Percentiles rank a stretch among this genome's conserved stretches.
These are phyloP conservation scores for Cecropterus lyciades DNA, from an alignment of 1,140 invertebrate species.

Conservation along the genomic window DNA sequence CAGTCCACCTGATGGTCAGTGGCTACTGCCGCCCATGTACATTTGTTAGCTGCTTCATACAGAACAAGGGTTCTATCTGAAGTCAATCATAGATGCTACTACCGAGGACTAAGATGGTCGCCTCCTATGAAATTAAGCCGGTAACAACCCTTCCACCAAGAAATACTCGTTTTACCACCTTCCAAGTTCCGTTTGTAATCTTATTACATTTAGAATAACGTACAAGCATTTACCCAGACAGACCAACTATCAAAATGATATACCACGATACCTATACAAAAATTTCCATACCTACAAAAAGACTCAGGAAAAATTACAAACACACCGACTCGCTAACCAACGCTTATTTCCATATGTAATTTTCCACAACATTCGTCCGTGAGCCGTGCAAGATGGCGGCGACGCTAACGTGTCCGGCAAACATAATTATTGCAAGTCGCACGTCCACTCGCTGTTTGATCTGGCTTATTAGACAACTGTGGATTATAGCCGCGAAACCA, in stretches of 20 bases:
- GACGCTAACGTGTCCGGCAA: slow-evolving; percentile 70
- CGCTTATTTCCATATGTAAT: slow-evolving; percentile 59
- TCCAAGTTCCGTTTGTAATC: too few relatives aligned
- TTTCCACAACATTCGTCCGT: slow-evolving; percentile 57
- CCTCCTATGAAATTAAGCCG: too few relatives aligned
- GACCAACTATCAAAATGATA: neutral
- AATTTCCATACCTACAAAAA: neutral
- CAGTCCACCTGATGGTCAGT: too few relatives aligned
- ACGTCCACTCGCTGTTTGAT: slow-evolving; percentile 68
- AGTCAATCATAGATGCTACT: too few relatives aligned
- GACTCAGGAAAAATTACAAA: slow-evolving; percentile 16
- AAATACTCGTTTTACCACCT: too few relatives aligned
- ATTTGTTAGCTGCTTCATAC: too few relatives aligned
- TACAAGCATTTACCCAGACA: too few relatives aligned
- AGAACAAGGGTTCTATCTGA: too few relatives aligned
- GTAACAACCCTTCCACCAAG: too few relatives aligned
- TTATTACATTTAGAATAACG: too few relatives aligned
- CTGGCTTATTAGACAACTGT: slow-evolving; percentile 70
- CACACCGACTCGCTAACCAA: slow-evolving; percentile 8
- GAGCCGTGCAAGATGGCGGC: slow-evolving; percentile 59
- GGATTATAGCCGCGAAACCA: slow-evolving; percentile 41
- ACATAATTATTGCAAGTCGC: slow-evolving; percentile 81
- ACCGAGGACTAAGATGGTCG: too few relatives aligned
- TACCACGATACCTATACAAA: neutral
- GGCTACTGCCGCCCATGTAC: too few relatives aligned